phyloP scores from a whole-genome alignment of 2,888 invertebrate genomes.

The Phyllotreta cruciferae region DNA sequence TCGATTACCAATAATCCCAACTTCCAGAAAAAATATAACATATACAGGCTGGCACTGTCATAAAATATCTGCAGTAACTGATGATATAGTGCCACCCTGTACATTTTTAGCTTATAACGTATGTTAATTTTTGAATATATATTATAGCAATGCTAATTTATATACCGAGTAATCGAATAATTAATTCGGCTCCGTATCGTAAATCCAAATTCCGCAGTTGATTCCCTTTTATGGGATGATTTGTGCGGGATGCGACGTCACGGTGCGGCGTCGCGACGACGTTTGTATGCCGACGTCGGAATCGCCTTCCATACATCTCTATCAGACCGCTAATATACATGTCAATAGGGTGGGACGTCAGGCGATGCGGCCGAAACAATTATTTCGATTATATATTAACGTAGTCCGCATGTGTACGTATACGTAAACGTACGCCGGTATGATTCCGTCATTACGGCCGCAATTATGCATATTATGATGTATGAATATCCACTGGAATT shows the following conservation, averaged over 20 bases:
- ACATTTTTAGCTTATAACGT: no score
- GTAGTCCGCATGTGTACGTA: slow-evolving; percentile 54
- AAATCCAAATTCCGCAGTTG: slow-evolving; percentile 31
- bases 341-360: slow-evolving; percentile 51
- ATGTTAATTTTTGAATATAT: no score
- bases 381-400: slow-evolving; percentile 54
- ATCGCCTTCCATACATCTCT: slow-evolving; percentile 48
- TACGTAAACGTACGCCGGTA: no score
- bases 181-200: slow-evolving; percentile 40
- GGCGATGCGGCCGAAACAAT: slow-evolving; percentile 51
- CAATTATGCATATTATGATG: no score
- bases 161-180: slow-evolving; percentile 8
- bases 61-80: no score
- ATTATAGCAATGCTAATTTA: no score
- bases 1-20: no score
- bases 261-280: slow-evolving; percentile 33
- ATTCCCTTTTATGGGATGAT: slow-evolving; percentile 41
- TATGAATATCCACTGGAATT: no score
- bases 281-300: slow-evolving; percentile 41
- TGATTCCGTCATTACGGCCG: no score
- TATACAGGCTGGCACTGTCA: no score
- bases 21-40: no score
- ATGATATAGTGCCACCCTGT: no score
- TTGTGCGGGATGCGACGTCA: slow-evolving; percentile 40
- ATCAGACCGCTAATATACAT: slow-evolving; percentile 54